Evolutionary conservation across 2,888 invertebrate genomes (phyloP), one percentile per base, ranked within the genome.

Genomic region (Lochmaea capreae): DNA sequence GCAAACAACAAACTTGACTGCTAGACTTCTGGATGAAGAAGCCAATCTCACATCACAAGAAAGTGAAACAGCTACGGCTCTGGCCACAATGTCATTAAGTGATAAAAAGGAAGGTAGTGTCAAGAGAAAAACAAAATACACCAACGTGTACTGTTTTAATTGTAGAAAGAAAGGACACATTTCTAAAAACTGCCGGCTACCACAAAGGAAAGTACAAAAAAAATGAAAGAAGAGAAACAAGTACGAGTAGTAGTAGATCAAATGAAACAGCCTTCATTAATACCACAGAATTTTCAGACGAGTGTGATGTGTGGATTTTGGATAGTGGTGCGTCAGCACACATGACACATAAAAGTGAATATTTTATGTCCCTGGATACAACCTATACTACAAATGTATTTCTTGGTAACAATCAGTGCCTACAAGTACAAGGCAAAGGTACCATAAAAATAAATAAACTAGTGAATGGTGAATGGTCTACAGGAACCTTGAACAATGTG

Each of bases 21-120:
- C 78, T 8, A 67, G 78, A 26, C 63, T 81, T 9, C 10, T 81
- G 10, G 79, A 80, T 67, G 80, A 80, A 72, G 80, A 81, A 62
- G 54, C 66, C 6, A 76, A 63, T 39, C 57, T 81, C 71, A 67
- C 16, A 9, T 52, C 11, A 11, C 78, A 79, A 73, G 66, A 71
- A 65, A 63, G 46, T 39, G 76, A 77, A 39, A 73, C 22, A 33
- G 26, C 26, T 33, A 33, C 26, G 14, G 79, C 76, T 14, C 42
- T 78, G 14, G 65, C 70, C 39, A 62, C 70, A 22, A 57, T 59
- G 39, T 18, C 67, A 52, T 11, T 71, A 22, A 65, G 46, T 16
- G 66, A 67, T 33, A 33, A 33, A 33, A 33, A 33, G 4, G 26
- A 33, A 43, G 42, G 54, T 18, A 69, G 66, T 18, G 33, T 14